Evolutionary conservation across 1,140 invertebrate species (phyloP).

Genomic region (Drosophila carrolli): DNA sequence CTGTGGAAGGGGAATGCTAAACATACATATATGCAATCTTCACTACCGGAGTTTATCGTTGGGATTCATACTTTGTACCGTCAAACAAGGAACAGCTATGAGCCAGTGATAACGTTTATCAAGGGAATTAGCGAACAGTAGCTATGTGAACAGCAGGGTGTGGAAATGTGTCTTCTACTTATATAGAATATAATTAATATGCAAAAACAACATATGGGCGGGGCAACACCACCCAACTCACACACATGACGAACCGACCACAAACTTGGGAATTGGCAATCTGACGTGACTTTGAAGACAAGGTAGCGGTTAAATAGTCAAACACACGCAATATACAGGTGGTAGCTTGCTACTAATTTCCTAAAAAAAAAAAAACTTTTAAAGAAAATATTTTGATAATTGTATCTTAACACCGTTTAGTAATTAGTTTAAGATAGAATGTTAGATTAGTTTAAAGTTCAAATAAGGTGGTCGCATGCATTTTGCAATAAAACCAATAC

Average conservation of each 20-base stretch:
- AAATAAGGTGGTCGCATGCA: background rate
- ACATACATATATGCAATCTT: constrained; percentile 25
- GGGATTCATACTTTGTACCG: constrained; percentile 43
- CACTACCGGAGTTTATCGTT: constrained; percentile 31
- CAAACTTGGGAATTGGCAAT: constrained; percentile 14
- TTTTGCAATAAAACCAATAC: background rate
- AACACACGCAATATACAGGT: constrained; percentile 11
- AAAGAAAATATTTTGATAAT: too few species aligned
- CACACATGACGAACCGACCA: constrained; percentile 25
- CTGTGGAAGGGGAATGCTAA: constrained; percentile 11
- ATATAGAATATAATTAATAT: constrained; percentile 30
- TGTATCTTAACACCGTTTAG: too few species aligned
- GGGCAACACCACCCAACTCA: constrained; percentile 15
- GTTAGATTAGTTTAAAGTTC: too few species aligned
- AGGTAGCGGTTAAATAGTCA: constrained; percentile 10
- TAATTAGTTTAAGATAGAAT: too few species aligned
- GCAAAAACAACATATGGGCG: constrained; percentile 33
- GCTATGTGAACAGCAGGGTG: constrained; percentile 6
- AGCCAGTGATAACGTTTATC: constrained; percentile 59
- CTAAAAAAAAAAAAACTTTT: background rate
- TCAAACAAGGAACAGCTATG: constrained; percentile 14
- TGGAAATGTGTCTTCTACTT: background rate
- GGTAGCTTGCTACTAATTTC: background rate
- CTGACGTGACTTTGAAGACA: constrained; percentile 20
- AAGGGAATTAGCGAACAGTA: constrained; percentile 33